phyloP scores from a whole-genome alignment of 2,888 invertebrate species.

The Blastobasis lacticolella region DNA sequence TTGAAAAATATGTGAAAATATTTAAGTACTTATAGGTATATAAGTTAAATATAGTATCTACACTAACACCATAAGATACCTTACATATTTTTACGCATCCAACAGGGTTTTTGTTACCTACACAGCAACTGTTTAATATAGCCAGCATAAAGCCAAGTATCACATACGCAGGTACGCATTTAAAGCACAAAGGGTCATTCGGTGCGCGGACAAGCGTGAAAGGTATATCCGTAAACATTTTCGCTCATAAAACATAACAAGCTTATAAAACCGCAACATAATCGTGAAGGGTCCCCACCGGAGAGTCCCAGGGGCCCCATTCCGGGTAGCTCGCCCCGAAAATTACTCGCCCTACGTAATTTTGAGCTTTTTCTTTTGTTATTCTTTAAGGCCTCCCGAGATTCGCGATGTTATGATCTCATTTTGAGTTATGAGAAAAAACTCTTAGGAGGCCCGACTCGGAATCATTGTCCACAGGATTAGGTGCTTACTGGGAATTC shows the following conservation, averaged over 20 bases:
- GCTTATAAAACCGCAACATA: conserved; percentile 69
- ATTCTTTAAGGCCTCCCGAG: conserved; percentile 65
- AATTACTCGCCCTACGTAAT: conserved; percentile 70
- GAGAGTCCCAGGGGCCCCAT: conserved; percentile 58
- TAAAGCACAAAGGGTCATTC: no score
- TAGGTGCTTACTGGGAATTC: conserved; percentile 46
- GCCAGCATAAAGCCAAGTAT: no score
- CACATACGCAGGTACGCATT: no score
- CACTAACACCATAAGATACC: no score
- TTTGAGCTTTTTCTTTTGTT: conserved; percentile 68
- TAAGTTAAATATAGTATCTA: no score
- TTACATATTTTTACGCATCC: no score
- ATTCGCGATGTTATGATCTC: conserved; percentile 70
- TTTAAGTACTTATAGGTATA: no score
- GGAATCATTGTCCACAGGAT: conserved; percentile 63
- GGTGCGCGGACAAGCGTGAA: no score
- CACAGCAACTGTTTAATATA: no score
- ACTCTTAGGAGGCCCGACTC: conserved; percentile 58
- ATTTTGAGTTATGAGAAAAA: conserved; percentile 71
- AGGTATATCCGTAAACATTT: conserved; percentile 12
- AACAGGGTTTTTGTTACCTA: no score
- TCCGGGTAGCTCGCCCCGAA: conserved; percentile 59
- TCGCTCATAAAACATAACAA: conserved; percentile 67
- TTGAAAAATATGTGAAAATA: no score
- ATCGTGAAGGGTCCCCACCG: conserved; percentile 54